Evolutionary conservation across 2,888 invertebrate genomes (phyloP), one percentile per base, ranked within the genome.

Genomic region (Notodonta ziczac): DNA sequence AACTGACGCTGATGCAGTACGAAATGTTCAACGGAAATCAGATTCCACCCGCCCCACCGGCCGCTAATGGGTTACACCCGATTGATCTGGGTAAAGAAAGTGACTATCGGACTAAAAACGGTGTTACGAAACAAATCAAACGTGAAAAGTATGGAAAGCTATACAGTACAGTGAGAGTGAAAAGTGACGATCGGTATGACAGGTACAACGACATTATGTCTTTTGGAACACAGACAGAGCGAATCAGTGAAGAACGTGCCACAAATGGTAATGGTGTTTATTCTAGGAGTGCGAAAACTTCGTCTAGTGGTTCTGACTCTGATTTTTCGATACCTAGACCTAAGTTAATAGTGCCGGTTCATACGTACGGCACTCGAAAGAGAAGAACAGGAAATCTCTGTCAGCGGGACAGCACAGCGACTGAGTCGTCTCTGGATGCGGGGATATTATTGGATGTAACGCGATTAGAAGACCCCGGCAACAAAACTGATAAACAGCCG

Each of bases 311-410:
- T 64, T 94, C 94, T 5, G 95, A 95, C 76, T 95, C 95, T 62
- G 96, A 96, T 79, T 97, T 97, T 88, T 95, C 96, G 69, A 98
- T 98, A 86, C 98, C 98, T 5, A 94, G 98, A 77, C 97, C 98
- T 44, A 96, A 97, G 81, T 94, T 98, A 74, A 97, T 98, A 82
- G 97, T 97, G 72, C 97, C 98, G 60, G 97, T 97, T 66, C 97
- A 98, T 91, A 97, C 97, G 39, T 97, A 97, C 82, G 97, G 97
- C 61, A 95, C 96, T 66, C 94, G 97, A 70, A 96, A 96, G 80
- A 94, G 97, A 67, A 94, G 97, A 73, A 97, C 97, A 51, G 98
- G 98, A 10, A 97, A 97, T 87, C 94, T 96, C 56, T 90, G 91
- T 74, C 94, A 93, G 55, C 86, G 90, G 42, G 93, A 94, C 53